A percentile compares a stretch with the other conserved stretches of the same genome.
Conservation (phyloP, 1,140 invertebrate genomes). For the Drosophila tani region DNA sequence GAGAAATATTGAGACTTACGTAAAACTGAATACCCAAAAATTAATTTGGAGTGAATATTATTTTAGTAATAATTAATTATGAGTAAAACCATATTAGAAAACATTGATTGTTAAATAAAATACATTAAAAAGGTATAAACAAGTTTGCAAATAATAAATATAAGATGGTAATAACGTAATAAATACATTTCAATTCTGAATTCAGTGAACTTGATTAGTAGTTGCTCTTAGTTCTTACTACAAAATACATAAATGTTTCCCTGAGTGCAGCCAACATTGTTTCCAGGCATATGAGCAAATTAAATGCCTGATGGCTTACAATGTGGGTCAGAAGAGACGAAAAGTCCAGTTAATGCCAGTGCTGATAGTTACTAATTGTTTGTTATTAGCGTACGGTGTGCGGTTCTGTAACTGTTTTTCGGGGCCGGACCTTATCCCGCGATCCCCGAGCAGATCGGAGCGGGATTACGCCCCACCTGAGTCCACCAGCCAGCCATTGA, state of each 20-base stretch:
- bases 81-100: no score
- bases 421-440: not conserved
- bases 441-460: constrained; percentile 2
- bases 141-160: no score
- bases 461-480: constrained; percentile 27
- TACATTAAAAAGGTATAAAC: no score
- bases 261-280: constrained; percentile 17
- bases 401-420: constrained; percentile 67
- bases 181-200: no score
- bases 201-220: no score
- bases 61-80: not conserved
- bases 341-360: constrained; percentile 56
- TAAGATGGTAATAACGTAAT: no score
- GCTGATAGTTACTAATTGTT: constrained; percentile 79
- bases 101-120: no score
- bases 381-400: constrained; percentile 62
- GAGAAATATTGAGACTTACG: not conserved
- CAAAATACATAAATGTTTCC: not conserved
- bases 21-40: not conserved
- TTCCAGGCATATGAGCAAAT: constrained; percentile 27
- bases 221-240: no score
- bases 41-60: not conserved
- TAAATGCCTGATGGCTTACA: constrained; percentile 38
- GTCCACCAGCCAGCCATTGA: constrained; percentile 24
- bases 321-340: constrained; percentile 55